Evolutionary conservation across 2,888 invertebrate species (phyloP).

Genomic region (Caenorhabditis becei): DNA sequence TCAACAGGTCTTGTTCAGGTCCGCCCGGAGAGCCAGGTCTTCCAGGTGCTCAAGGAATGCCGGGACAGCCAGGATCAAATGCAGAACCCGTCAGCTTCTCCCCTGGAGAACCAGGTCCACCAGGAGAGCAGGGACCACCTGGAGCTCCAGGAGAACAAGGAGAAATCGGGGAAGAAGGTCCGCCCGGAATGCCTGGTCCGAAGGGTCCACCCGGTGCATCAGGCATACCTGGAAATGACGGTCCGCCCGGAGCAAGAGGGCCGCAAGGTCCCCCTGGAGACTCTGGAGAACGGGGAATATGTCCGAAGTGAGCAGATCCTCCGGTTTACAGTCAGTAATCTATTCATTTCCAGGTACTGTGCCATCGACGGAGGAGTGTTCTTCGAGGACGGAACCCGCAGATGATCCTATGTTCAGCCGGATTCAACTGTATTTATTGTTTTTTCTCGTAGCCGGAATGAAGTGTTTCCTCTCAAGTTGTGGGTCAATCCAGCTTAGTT

Average conservation of each 20-base stretch:
- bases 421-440: slow-evolving; percentile 7
- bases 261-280: slow-evolving; percentile 68
- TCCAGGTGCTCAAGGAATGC: slow-evolving; percentile 49
- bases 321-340: no score
- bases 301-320: slow-evolving; percentile 47
- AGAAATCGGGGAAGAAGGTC: slow-evolving; percentile 53
- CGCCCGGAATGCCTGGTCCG: slow-evolving; percentile 61
- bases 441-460: not conserved
- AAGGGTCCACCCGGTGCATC: slow-evolving; percentile 55
- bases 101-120: slow-evolving; percentile 60
- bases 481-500: slow-evolving; percentile 14
- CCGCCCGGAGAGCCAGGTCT: slow-evolving; percentile 59
- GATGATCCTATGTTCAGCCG: slow-evolving; percentile 26
- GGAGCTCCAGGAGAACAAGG: slow-evolving; percentile 62
- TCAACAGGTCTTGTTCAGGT: slow-evolving; percentile 13
- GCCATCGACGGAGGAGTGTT: slow-evolving; percentile 63
- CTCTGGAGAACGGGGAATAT: slow-evolving; percentile 61
- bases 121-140: slow-evolving; percentile 59
- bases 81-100: slow-evolving; percentile 37
- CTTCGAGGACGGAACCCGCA: slow-evolving; percentile 59
- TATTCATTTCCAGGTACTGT: slow-evolving; percentile 52
- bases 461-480: not conserved
- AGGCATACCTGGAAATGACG: slow-evolving; percentile 61
- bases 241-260: slow-evolving; percentile 63
- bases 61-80: slow-evolving; percentile 48